Percentiles rank a stretch among this genome's conserved stretches.
These are phyloP conservation scores for Siniperca knerii DNA, from an alignment of 2,113 vertebrate genomes.

Conservation along the genomic window DNA sequence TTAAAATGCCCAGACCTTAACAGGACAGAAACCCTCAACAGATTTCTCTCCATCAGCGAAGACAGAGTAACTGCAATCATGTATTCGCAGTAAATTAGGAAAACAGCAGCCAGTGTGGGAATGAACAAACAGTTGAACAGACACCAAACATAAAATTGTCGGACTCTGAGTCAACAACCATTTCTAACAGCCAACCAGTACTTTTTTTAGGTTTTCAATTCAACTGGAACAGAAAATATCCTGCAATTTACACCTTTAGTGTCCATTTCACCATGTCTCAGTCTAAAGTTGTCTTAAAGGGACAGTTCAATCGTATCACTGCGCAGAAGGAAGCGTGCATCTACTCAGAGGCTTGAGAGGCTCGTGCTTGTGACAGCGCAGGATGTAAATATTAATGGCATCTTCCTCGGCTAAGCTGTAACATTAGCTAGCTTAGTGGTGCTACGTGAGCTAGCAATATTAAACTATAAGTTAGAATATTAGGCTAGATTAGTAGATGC, in stretches of 20 bases:
- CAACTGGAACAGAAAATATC: conserved; percentile 2
- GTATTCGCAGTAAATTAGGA: conserved; percentile 45
- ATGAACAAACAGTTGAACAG: conserved; percentile 40
- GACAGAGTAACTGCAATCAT: conserved; percentile 38
- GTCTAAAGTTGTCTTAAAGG: neutral
- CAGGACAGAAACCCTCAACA: conserved; percentile 34
- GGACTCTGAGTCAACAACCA: conserved; percentile 30
- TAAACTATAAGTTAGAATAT: too few species aligned
- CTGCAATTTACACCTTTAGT: neutral
- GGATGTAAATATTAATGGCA: too few species aligned
- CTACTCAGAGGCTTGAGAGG: too few species aligned
- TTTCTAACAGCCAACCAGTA: conserved; percentile 21
- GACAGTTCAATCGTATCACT: too few species aligned
- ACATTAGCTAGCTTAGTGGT: too few species aligned
- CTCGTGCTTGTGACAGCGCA: too few species aligned
- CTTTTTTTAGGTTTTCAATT: conserved; percentile 10
- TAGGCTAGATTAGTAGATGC: too few species aligned
- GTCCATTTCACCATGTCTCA: neutral
- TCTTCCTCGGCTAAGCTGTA: too few species aligned
- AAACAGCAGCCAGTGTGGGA: conserved; percentile 27
- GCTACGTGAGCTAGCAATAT: too few species aligned
- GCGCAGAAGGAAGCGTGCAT: too few species aligned
- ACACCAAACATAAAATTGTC: conserved; percentile 40
- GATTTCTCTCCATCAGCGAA: conserved; percentile 48
- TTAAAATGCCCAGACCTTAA: conserved; percentile 62